These are phyloP conservation scores for Lipotes vexillifer DNA, from an alignment of 2,113 vertebrate genomes.

Conservation along the genomic window DNA sequence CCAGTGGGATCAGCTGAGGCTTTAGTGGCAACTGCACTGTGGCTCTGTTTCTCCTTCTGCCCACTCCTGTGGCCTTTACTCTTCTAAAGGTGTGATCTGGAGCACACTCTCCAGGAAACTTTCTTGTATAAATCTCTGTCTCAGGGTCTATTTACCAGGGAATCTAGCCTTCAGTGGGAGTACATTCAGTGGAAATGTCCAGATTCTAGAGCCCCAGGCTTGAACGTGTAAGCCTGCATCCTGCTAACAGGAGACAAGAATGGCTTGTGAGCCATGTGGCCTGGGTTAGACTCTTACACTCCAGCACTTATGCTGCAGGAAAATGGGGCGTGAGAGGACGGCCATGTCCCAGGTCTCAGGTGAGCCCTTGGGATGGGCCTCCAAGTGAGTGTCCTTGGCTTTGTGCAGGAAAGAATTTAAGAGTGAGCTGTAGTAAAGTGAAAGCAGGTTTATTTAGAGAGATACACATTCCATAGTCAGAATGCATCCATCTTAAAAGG, in stretches of 20 bases:
- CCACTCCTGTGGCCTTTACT: not conserved
- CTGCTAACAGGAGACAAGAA: not conserved
- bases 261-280: rapidly evolving
- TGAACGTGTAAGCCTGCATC: not conserved
- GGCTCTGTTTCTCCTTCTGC: not conserved
- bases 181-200: too few relatives aligned
- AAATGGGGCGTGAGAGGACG: not conserved
- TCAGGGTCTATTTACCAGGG: not conserved
- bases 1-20: rapidly evolving
- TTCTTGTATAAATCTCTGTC: not conserved
- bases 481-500: not conserved
- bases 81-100: not conserved
- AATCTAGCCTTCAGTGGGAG: not conserved
- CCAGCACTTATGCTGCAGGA: not conserved
- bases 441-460: not conserved
- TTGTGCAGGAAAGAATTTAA: not conserved
- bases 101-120: too few relatives aligned
- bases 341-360: not conserved
- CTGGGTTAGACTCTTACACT: not conserved
- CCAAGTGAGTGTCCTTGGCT: not conserved
- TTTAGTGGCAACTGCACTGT: rapidly evolving
- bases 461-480: not conserved
- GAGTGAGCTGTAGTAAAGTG: not conserved
- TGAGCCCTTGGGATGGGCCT: not conserved
- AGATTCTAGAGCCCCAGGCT: not conserved